Evolutionary conservation across 2,113 vertebrate species (phyloP).

Genomic region (Epinephelus fuscoguttatus): DNA sequence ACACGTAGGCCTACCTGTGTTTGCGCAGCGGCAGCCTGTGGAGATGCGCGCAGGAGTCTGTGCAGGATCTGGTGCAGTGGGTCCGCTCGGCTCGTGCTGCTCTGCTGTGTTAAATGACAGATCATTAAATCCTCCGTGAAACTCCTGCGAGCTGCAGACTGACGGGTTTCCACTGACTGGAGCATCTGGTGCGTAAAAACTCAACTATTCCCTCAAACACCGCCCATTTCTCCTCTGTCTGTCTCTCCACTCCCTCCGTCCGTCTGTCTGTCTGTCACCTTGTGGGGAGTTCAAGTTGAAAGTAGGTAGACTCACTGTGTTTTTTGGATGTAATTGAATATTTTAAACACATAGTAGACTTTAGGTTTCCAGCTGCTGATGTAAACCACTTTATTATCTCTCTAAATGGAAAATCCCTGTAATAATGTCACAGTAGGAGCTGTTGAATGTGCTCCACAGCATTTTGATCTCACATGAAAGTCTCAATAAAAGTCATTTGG

Average conservation of each 20-base stretch:
- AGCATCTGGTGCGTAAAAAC: conserved; percentile 57
- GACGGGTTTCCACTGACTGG: conserved; percentile 59
- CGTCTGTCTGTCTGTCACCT: conserved; percentile 28
- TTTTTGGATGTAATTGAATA: conserved; percentile 37
- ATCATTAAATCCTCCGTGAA: conserved; percentile 49
- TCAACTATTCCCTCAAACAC: conserved; percentile 4
- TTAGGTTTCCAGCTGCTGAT: conserved; percentile 25
- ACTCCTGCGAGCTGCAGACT: conserved; percentile 25
- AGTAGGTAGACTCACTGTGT: conserved; percentile 15
- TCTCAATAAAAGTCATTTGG: background rate
- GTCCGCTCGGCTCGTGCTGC: background rate
- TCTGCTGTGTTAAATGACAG: conserved; percentile 29
- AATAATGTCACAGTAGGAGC: background rate
- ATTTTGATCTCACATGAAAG: background rate
- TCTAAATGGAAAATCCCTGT: background rate
- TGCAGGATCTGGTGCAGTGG: background rate
- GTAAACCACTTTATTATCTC: conserved; percentile 29
- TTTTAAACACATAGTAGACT: conserved; percentile 41
- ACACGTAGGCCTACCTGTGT: conserved; percentile 51
- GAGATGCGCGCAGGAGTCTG: conserved; percentile 26
- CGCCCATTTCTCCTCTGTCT: conserved; percentile 38
- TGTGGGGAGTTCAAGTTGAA: conserved; percentile 26
- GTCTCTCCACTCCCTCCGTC: conserved; percentile 3
- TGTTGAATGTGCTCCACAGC: background rate
- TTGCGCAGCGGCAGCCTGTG: conserved; percentile 21